Evolutionary conservation across 2,888 invertebrate species (phyloP), one percentile per base, ranked within the genome.

Genomic region (Drosophila barbarae): DNA sequence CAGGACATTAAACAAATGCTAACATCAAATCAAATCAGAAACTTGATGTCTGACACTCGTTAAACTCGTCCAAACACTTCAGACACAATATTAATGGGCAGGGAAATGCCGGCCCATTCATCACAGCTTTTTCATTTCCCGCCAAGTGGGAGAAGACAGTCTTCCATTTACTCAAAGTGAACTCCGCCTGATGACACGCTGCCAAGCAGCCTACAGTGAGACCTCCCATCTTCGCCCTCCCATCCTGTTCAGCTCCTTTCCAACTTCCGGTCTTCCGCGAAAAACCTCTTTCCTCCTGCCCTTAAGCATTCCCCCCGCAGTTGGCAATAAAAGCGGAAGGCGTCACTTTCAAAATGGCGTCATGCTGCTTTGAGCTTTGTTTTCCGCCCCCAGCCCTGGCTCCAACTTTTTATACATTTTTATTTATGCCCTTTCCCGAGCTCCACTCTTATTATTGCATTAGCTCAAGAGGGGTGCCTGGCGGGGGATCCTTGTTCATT

Each of bases 301-400:
- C 53, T 34, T 26, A 34, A 7, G 30, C 47, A 32, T 10, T n/a
- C 39, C 39, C 36, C 36, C 23, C 15, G 26, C 23, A 46, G 59
- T 46, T 47, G 56, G 71, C 57, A 42, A 73, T 70, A 72, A 66
- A 77, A 60, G 44, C 75, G 66, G 65, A 77, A 72, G 69, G 60
- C 77, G 63, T 70, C 74, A 69, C 67, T 79, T 79, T 74, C 67
- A 71, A 76, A 77, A 77, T 74, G 79, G 79, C 76, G 67, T 68
- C 77, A 73, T 75, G 81, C 73, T 77, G 77, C 59, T 55, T 56
- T 65, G 69, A 61, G 73, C 59, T 60, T 65, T 69, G 72, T 61
- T 52, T 73, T 53, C 65, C 66, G 26, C 26, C 64, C 64, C 50
- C 6, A 39, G 32, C 50, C 50, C 9, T 50, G 38, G n/a, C 10